phyloP scores from a whole-genome alignment of 1,140 invertebrate genomes.

The Dinothrombium tinctorium region DNA sequence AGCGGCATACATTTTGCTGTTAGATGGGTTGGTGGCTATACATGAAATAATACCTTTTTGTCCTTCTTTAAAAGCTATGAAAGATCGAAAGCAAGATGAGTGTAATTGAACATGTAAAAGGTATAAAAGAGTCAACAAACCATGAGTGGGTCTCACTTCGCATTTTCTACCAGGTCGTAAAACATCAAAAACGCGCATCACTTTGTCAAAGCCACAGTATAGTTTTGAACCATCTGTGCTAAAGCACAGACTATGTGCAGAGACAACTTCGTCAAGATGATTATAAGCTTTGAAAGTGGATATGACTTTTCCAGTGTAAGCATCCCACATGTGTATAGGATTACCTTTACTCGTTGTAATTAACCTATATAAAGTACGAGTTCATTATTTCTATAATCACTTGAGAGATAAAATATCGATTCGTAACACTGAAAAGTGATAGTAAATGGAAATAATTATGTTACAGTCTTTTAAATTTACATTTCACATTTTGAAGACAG shows the following conservation, averaged over 20 bases:
- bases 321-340: conserved; percentile 79
- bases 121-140: conserved; percentile 17
- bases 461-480: no score
- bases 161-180: conserved; percentile 35
- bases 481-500: no score
- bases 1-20: conserved; percentile 30
- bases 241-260: conserved; percentile 56
- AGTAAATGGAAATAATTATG: no score
- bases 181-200: conserved; percentile 56
- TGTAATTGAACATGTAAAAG: conserved; percentile 2
- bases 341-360: conserved; percentile 43
- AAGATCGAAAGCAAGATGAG: neutral
- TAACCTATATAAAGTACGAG: conserved; percentile 20
- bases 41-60: conserved; percentile 38
- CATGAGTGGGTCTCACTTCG: conserved; percentile 27
- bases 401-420: no score
- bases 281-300: conserved; percentile 63
- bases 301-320: conserved; percentile 50
- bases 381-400: neutral
- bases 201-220: conserved; percentile 64
- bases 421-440: neutral
- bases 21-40: conserved; percentile 32
- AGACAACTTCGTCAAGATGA: conserved; percentile 51
- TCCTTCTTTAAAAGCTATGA: conserved; percentile 15
- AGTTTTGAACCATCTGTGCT: conserved; percentile 42